phyloP scores from a whole-genome alignment of 1,140 invertebrate genomes.

The Anastrepha ludens region DNA sequence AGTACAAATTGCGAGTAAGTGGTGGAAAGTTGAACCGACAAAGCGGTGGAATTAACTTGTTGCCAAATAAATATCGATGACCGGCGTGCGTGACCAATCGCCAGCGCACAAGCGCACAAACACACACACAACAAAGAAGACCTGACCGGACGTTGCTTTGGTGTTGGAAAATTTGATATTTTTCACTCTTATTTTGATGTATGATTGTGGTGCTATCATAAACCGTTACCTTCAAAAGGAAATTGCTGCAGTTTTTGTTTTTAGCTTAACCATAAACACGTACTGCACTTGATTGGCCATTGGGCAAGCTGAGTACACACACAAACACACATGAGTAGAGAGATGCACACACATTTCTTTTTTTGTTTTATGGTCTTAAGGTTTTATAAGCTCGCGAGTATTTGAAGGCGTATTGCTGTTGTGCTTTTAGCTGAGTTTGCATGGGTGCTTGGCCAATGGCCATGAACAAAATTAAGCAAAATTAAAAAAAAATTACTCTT shows the following conservation, averaged over 20 bases:
- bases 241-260: background rate
- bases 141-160: background rate
- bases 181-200: background rate
- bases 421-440: no score
- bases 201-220: background rate
- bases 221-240: background rate
- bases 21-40: background rate
- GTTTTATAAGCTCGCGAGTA: background rate
- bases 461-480: no score
- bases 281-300: background rate
- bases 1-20: background rate
- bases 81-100: background rate
- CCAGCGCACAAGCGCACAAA: background rate
- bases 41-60: background rate
- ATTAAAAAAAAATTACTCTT: no score
- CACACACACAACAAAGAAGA: background rate
- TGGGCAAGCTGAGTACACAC: background rate
- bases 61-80: slow-evolving; percentile 28
- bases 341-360: background rate
- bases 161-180: background rate
- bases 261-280: slow-evolving; percentile 6
- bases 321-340: background rate
- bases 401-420: no score
- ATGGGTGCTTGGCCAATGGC: no score
- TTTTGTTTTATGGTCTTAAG: background rate